These are phyloP conservation scores for Neolamprologus modestus DNA, from an alignment of 2,113 vertebrate species.

Conservation along the genomic window DNA sequence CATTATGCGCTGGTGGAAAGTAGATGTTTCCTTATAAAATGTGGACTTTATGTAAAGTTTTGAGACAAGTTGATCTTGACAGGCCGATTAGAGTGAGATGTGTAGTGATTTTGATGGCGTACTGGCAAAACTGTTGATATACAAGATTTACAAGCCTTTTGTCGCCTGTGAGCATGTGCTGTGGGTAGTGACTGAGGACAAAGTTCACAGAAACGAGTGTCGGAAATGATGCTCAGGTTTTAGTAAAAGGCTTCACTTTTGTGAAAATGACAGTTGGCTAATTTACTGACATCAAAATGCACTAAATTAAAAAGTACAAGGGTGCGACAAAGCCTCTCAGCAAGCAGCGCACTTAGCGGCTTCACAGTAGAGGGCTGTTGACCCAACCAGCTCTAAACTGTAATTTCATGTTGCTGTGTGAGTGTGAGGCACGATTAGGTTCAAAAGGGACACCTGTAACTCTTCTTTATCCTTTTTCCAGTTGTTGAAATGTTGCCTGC, in stretches of 20 bases:
- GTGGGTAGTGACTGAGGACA: neutral
- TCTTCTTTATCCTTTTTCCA: neutral
- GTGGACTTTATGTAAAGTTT: neutral
- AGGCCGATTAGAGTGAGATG: fast-evolving
- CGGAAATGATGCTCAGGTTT: neutral
- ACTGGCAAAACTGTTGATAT: neutral
- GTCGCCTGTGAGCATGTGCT: neutral
- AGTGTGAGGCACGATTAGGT: neutral
- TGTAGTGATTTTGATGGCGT: too few species aligned
- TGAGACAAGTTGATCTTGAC: neutral
- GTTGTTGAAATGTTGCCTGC: neutral
- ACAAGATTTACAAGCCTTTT: neutral
- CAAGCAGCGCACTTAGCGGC: neutral
- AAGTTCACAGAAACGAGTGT: neutral
- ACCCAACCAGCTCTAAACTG: neutral
- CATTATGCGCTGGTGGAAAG: neutral
- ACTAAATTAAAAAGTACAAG: neutral
- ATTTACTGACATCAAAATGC: neutral
- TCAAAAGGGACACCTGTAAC: neutral
- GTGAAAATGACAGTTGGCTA: neutral
- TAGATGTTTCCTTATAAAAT: neutral
- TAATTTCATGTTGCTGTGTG: neutral
- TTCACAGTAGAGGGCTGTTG: neutral
- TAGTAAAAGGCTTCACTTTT: neutral
- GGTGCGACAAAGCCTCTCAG: neutral